These are phyloP conservation scores for Geococcyx californianus DNA, from an alignment of 2,113 vertebrate species.

Conservation along the genomic window DNA sequence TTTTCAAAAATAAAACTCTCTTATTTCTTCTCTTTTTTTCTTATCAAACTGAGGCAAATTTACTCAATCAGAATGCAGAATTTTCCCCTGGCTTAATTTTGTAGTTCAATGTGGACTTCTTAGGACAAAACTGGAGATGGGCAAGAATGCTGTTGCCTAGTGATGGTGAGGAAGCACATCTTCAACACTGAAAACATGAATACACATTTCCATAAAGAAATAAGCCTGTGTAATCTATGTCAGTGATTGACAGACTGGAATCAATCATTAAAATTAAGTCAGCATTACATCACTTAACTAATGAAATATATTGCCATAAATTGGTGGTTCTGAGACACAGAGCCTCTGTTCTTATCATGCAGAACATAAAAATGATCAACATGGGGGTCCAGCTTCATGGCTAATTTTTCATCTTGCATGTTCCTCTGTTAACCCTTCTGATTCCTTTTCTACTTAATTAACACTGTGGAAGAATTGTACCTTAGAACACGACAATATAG, in stretches of 20 bases:
- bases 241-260: background rate
- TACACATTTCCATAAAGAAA: background rate
- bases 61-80: background rate
- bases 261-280: background rate
- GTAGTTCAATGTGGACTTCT: background rate
- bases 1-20: background rate
- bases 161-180: background rate
- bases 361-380: background rate
- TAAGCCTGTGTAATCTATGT: background rate
- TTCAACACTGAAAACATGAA: background rate
- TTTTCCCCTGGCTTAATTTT: background rate
- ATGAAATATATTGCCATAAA: background rate
- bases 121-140: background rate
- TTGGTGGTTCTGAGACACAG: background rate
- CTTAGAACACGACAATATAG: background rate
- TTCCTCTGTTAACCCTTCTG: background rate
- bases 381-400: background rate
- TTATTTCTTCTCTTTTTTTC: background rate
- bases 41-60: background rate
- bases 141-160: background rate
- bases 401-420: background rate
- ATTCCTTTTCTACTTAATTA: background rate
- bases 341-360: background rate
- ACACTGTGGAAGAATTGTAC: background rate
- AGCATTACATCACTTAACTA: background rate